Conservation (phyloP, 2,888 invertebrate species). For the Muschampia plurimacula region DNA sequence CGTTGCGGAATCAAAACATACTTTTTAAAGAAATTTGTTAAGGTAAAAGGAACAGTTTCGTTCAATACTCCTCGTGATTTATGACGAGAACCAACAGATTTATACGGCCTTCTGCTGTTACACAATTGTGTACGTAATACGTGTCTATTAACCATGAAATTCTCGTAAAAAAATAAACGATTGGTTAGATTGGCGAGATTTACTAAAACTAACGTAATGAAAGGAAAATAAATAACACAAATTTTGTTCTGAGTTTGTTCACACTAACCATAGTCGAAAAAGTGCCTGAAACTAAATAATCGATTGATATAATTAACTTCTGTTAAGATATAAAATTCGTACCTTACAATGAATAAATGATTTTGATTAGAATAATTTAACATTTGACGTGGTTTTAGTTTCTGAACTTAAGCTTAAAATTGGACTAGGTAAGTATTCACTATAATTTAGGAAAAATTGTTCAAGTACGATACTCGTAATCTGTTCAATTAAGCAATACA, state of each 20-base stretch:
- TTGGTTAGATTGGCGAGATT: conserved; percentile 1
- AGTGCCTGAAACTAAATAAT: too few species aligned
- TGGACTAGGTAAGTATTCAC: too few species aligned
- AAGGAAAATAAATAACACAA: conserved; percentile 13
- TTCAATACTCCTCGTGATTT: neutral
- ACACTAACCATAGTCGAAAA: too few species aligned
- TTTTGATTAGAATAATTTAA: too few species aligned
- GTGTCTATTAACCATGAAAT: conserved; percentile 31
- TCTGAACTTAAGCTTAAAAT: too few species aligned
- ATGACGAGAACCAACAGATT: conserved; percentile 6
- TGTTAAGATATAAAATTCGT: too few species aligned
- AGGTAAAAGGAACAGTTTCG: neutral
- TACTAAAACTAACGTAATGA: conserved; percentile 17
- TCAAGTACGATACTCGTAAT: too few species aligned
- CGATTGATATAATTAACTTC: too few species aligned
- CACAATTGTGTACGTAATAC: conserved; percentile 22
- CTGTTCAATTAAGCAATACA: too few species aligned
- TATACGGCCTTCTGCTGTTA: conserved; percentile 23
- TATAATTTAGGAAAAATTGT: too few species aligned
- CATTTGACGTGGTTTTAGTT: too few species aligned
- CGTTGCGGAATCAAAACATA: neutral
- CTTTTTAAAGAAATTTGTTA: neutral
- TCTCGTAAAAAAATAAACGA: conserved; percentile 7
- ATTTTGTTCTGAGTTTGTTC: neutral
- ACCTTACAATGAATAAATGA: too few species aligned